Evolutionary conservation across 2,113 vertebrate genomes (phyloP), one percentile per base, ranked within the genome.

Genomic region (Coreoperca whiteheadi): DNA sequence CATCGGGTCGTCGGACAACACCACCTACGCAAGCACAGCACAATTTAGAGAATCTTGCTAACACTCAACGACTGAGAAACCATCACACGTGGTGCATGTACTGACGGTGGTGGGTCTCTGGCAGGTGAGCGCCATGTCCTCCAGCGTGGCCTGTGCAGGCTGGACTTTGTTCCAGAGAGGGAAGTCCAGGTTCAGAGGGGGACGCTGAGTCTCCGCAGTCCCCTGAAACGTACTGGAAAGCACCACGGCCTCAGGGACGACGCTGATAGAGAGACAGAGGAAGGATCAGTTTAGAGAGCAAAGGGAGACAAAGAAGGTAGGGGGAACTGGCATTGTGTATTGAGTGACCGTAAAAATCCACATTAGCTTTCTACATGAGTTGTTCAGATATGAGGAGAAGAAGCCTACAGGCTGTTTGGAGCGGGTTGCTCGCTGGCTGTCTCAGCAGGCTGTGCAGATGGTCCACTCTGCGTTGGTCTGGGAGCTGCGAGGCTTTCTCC

Each of bases 111-210:
- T 71, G 28, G 82, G 89, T 87, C 63, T 92, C 54, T 67, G 91
- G 87, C 89, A 94, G 73, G 83, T 83, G 59, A 96, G 92, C 30
- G 70, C 68, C 88, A 96, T 88, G 82, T 96, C 95, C 91, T 96
- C 94, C 83, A 96, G 87, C 0, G 84, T 81, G 18, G 71, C 81
- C 41, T 92, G 89, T 0, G 80, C 51, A 4, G 75, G 65, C 78
- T 85, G 66, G 8, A 21, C 74, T 73, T 92, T 91, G 67, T 72
- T 91, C 95, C 94, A 96, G 18, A 87, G 54, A 0, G 95, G 93
- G 32, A 79, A 88, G 65, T 95, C 92, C 77, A 96, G 83, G 15
- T 91, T 84, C 46, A 95, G 46, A 18, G 89, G 91, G 6, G 84
- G 87, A 6, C 94, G 93, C 46, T 82, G 84, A 9, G 23, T 18